These are phyloP conservation scores for Xenopus tropicalis DNA, from an alignment of 2,113 vertebrate genomes.

Conservation along the genomic window DNA sequence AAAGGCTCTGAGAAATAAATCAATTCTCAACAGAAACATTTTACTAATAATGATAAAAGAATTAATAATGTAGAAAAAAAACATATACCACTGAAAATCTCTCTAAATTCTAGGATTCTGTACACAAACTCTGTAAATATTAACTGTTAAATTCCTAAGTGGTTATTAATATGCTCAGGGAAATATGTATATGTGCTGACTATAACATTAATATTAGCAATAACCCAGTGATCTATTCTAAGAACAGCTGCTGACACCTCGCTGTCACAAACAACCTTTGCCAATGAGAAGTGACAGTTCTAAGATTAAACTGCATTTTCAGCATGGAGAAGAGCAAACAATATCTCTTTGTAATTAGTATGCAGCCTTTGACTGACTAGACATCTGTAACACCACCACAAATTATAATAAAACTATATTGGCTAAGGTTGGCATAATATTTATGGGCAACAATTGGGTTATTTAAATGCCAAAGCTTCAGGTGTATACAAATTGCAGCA, in stretches of 20 bases:
- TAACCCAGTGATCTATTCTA: no score
- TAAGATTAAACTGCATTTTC: conserved; percentile 62
- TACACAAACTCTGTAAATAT: no score
- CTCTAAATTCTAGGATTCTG: no score
- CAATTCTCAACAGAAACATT: no score
- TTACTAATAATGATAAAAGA: no score
- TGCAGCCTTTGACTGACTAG: conserved; percentile 52
- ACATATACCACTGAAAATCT: no score
- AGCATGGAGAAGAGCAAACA: conserved; percentile 52
- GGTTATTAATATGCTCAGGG: no score
- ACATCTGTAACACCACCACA: conserved; percentile 56
- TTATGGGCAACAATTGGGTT: conserved; percentile 50
- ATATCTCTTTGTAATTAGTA: conserved; percentile 61
- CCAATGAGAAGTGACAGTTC: conserved; percentile 56
- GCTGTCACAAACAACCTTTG: conserved; percentile 50
- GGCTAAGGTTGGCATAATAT: conserved; percentile 64
- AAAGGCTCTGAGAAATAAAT: no score
- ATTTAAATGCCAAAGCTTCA: conserved; percentile 16
- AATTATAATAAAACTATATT: conserved; percentile 51
- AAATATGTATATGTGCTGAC: no score
- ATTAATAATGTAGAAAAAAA: no score
- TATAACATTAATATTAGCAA: no score
- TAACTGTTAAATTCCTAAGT: no score
- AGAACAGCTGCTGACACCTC: conserved; percentile 47
- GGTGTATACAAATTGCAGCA: conserved; percentile 9